Conservation (phyloP, 2,113 vertebrate genomes). For the Sphyrna mokarran region DNA sequence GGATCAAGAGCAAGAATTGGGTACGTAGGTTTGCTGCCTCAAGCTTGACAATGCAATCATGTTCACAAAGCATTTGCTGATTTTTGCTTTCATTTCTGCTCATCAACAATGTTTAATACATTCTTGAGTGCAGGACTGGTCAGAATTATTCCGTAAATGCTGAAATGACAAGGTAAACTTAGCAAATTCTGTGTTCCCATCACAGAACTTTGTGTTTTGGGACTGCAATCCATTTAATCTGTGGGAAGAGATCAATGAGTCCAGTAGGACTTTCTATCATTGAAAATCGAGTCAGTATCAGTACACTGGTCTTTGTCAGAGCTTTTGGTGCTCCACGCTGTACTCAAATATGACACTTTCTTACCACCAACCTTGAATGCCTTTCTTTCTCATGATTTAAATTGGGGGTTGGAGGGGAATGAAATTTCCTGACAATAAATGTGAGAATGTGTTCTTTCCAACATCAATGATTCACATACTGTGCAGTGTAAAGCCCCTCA, state of each 20-base stretch:
- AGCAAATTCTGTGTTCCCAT: neutral
- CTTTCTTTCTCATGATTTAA: neutral
- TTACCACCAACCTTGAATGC: neutral
- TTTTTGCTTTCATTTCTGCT: neutral
- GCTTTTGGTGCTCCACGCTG: neutral
- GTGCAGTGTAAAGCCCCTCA: neutral
- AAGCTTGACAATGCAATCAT: neutral
- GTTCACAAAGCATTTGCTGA: neutral
- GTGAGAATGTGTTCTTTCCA: neutral
- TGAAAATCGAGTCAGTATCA: neutral
- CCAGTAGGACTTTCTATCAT: neutral
- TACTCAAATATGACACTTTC: neutral
- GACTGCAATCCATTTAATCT: neutral
- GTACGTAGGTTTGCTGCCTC: conserved; percentile 50
- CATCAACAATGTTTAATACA: neutral
- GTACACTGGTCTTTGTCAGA: neutral
- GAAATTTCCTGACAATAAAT: neutral
- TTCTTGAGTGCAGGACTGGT: neutral
- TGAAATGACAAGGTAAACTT: neutral
- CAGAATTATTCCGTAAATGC: neutral
- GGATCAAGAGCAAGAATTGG: conserved; percentile 41
- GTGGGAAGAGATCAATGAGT: neutral
- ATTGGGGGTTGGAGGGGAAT: neutral
- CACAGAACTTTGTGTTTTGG: neutral
- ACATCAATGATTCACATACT: neutral